Percentiles rank a stretch among this genome's conserved stretches.
Conservation (phyloP, 2,113 vertebrate species). For the Apaloderma vittatum region DNA sequence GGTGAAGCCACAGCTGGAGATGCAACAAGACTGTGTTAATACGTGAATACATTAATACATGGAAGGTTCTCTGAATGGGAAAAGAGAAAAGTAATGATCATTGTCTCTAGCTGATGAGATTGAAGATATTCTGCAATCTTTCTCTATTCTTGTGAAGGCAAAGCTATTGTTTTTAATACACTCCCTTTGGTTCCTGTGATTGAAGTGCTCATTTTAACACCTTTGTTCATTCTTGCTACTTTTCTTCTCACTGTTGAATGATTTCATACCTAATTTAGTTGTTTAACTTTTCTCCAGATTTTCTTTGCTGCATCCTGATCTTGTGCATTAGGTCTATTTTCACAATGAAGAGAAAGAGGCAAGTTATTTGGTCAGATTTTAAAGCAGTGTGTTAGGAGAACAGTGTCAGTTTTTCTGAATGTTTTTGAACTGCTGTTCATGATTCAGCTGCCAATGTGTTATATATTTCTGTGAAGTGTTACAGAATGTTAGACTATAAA, state of each 20-base stretch:
- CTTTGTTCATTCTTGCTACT: not conserved
- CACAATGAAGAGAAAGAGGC: not conserved
- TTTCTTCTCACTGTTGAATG: not conserved
- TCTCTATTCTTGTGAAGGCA: not conserved
- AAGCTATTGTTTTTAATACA: not conserved
- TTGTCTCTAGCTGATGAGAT: not conserved
- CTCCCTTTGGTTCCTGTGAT: not conserved
- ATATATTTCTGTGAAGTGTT: not conserved
- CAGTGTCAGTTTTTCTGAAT: not conserved
- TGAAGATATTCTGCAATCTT: not conserved
- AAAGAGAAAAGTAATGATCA: not conserved
- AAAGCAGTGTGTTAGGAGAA: not conserved
- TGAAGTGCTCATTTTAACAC: not conserved
- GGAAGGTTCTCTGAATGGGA: not conserved
- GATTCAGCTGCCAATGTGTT: not conserved
- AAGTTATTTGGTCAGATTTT: not conserved
- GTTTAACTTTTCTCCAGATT: not conserved
- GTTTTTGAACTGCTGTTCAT: not conserved
- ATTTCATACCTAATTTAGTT: not conserved
- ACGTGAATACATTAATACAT: too few relatives aligned
- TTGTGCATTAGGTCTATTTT: not conserved
- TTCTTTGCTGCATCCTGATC: not conserved
- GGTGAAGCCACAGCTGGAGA: not conserved
- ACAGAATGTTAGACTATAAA: not conserved
- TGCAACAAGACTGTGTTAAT: not conserved